Evolutionary conservation across 2,797 vertebrate genomes (phyloP).

Genomic region (Agapornis canus): DNA sequence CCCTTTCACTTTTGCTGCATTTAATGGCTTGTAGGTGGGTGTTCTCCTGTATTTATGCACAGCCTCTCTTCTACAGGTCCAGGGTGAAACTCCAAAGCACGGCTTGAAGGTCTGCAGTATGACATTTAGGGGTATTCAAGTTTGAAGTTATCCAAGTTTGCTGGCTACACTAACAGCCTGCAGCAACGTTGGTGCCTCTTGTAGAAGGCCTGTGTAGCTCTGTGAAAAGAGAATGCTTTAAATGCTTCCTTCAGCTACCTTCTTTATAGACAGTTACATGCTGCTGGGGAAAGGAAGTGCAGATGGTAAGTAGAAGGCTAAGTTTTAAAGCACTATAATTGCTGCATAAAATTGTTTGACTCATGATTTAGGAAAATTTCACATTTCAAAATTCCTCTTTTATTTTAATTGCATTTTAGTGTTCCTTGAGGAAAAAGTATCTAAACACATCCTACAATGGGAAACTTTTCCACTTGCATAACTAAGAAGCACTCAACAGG

Average conservation of each 20-base stretch:
- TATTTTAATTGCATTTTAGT: background rate
- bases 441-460: background rate
- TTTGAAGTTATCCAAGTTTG: background rate
- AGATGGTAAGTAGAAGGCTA: background rate
- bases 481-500: background rate
- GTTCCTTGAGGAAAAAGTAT: background rate
- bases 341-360: background rate
- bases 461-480: background rate
- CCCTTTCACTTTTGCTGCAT: background rate
- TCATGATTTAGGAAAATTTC: background rate
- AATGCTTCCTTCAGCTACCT: background rate
- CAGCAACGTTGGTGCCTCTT: background rate
- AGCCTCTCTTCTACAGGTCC: background rate
- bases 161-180: background rate
- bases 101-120: fast-evolving
- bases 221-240: background rate
- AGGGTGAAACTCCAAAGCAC: background rate
- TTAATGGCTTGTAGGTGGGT: background rate
- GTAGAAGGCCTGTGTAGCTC: background rate
- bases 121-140: background rate
- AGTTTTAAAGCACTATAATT: background rate
- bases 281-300: background rate
- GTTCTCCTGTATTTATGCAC: background rate
- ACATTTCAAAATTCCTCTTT: background rate
- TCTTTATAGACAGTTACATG: background rate